Conservation (phyloP, 2,113 vertebrate genomes). For the Acanthisitta chloris region DNA sequence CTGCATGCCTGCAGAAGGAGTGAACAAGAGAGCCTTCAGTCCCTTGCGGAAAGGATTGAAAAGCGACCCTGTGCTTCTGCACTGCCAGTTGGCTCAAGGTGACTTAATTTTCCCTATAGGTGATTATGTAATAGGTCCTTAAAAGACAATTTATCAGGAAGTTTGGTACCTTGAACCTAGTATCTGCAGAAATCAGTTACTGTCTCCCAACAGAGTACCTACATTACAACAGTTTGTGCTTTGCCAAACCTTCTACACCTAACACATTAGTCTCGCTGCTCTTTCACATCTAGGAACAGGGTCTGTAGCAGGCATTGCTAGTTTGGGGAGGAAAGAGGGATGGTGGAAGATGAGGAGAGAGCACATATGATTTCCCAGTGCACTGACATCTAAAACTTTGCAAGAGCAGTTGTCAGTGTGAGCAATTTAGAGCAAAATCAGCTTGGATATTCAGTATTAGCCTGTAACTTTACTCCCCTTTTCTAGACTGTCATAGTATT, state of each 20-base stretch:
- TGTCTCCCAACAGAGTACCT: background rate
- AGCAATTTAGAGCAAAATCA: background rate
- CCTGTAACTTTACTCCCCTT: background rate
- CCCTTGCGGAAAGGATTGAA: conserved; percentile 60
- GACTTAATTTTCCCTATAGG: background rate
- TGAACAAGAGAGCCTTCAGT: background rate
- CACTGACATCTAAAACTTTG: background rate
- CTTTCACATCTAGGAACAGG: background rate
- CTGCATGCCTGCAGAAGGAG: background rate
- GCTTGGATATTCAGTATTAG: background rate
- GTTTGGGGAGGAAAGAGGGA: no score
- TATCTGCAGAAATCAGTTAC: background rate
- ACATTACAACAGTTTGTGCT: background rate
- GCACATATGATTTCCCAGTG: background rate
- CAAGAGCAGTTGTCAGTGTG: background rate
- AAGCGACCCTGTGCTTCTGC: conserved; percentile 77
- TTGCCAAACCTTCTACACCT: background rate
- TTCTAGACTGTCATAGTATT: background rate
- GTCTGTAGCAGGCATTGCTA: background rate
- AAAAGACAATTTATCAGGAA: background rate
- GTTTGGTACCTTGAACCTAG: background rate
- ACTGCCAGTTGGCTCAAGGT: conserved; percentile 74
- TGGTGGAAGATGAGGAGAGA: background rate
- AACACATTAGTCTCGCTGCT: background rate
- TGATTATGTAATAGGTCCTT: background rate